Base-by-base conservation (phyloP, 1,140 invertebrate genomes). In the Bacillus rossius region DNA sequence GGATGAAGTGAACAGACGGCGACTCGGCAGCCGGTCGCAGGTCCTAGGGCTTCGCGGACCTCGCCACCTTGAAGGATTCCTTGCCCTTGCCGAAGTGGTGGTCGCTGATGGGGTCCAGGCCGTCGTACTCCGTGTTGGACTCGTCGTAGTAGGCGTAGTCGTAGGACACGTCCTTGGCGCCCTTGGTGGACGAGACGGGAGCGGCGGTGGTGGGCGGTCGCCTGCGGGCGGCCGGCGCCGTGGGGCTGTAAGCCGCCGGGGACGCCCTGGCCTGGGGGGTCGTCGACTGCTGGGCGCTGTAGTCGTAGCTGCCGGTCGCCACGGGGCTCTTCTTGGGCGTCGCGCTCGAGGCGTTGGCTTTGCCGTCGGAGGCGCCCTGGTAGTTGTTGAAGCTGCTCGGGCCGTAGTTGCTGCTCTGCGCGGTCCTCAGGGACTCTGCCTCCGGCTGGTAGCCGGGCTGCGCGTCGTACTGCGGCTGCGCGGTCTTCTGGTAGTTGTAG, bases 131-230 rank as follows among this genome's bases (percentile, higher is more conserved):
- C 2, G 50, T 43, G 4, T 54, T 43, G 10, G 29, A 25, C 10
- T 42, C 50, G 26, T 52, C 57, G 37, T 59, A 59, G 26, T 59
- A 59, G 16, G 57, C 57, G 41, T 59, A 59, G 25, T 59, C 57
- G 41, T 59, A 59, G 55, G 19, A 20, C 8, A 34, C 29, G 29
- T 34, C 29, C 29, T 34, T 34, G 29, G 10, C 5, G 29, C 10
- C 10, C 29, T 34, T 34, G 5, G 29, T 50, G 14, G 7, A 25
- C 23, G 23, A 8, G 25, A 10, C 29, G 5, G 29, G 29, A 7
- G 29, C 10, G 29, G 29, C 5, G 29, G 5, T 34, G 29, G 29
- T 34, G 29, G 29, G 29, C 4, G 5, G 5, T 34, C 29, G 4
- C 29, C 29, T 34, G 29, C 10, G 29, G 4, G 29, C 10, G 5